Evolutionary conservation across 2,888 invertebrate genomes (phyloP).

Genomic region (Eupeodes luniger): DNA sequence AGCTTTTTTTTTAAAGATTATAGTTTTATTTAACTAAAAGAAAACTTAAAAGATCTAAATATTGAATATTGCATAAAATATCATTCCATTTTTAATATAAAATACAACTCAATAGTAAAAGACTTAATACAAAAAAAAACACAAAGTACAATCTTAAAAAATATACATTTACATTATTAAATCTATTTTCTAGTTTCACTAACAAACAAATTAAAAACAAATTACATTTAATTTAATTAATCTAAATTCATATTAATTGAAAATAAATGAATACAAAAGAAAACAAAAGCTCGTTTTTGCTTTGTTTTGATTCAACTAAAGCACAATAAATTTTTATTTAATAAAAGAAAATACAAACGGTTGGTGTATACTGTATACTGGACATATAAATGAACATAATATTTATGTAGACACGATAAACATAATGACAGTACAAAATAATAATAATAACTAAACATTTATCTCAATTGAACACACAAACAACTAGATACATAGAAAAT

Average conservation of each 20-base stretch:
- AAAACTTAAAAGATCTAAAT: not conserved
- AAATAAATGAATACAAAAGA: not conserved
- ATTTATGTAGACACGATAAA: not conserved
- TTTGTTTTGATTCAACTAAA: not conserved
- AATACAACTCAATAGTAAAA: not conserved
- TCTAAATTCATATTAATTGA: slow-evolving; percentile 9
- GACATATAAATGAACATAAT: not conserved
- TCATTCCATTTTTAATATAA: not conserved
- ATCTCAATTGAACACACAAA: slow-evolving; percentile 30
- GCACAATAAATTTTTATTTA: not conserved
- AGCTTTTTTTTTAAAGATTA: not conserved
- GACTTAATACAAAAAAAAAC: not conserved
- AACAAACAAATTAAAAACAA: not conserved
- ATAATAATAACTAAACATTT: slow-evolving; percentile 15
- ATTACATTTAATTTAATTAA: not conserved
- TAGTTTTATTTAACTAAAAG: not conserved
- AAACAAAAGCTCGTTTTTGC: not conserved
- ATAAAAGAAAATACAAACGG: not conserved
- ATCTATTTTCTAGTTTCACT: not conserved
- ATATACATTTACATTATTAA: not conserved
- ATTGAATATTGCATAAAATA: not conserved
- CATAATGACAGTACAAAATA: not conserved
- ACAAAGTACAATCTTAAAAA: not conserved
- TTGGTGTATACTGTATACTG: not conserved
- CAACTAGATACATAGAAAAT: not conserved